Conservation (phyloP, 2,797 vertebrate species). For the Gallirallus australis region DNA sequence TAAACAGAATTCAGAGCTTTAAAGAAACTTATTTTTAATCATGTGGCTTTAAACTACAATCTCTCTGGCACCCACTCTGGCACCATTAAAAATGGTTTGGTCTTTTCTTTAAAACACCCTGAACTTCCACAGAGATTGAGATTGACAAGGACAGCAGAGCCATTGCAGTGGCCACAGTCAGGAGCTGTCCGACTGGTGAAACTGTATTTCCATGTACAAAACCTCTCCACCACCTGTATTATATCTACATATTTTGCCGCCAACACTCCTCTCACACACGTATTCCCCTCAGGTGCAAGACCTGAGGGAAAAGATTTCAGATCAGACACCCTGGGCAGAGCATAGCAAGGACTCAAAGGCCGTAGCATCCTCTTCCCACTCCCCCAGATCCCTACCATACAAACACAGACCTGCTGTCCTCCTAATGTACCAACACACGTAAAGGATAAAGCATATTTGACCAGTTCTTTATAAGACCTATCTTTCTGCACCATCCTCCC, state of each 20-base stretch:
- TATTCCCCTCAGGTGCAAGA: accelerated
- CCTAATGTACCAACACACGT: not conserved
- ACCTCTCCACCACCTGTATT: not conserved
- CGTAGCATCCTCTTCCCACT: not conserved
- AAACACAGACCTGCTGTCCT: not conserved
- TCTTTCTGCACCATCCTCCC: not conserved
- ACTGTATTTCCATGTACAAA: not conserved
- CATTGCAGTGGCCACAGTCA: not conserved
- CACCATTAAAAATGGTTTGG: not conserved
- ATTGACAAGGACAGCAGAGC: not conserved
- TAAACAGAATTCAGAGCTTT: conserved; percentile 44
- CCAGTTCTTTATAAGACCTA: not conserved
- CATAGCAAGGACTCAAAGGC: not conserved
- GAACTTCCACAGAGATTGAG: not conserved
- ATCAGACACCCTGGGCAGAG: not conserved
- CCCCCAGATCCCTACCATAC: not conserved
- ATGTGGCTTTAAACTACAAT: conserved; percentile 23
- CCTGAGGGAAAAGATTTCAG: not conserved
- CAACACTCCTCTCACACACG: not conserved
- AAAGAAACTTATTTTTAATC: conserved; percentile 65
- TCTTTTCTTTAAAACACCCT: not conserved
- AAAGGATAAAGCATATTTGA: not conserved
- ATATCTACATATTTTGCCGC: not conserved
- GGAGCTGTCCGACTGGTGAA: conserved; percentile 14
- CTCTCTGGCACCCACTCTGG: not conserved